Base-by-base conservation (phyloP, 2,113 vertebrate genomes). In the Chlamydotis undulata region DNA sequence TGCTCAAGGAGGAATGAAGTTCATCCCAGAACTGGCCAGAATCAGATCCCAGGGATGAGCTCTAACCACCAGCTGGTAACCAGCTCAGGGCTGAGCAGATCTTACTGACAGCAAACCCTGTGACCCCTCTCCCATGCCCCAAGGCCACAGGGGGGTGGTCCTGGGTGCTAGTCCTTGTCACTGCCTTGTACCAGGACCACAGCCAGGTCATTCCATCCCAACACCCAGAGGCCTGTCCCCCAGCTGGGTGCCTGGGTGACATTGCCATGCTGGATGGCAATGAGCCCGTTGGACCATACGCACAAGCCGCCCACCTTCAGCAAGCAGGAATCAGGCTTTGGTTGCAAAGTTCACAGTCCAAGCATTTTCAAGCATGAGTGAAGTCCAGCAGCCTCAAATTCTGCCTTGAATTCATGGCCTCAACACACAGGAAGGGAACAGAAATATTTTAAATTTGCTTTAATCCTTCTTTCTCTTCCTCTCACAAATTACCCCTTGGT, bases 211-310 rank as follows among this genome's bases (percentile, higher is more conserved):
- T 49, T 64, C 63, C 19, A 19, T 21, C 60, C 77, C 41, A 28
- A 24, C 43, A 28, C 2, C 7, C 28, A 5, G 7, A 33, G 43
- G 19, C 39, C 39, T 23, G 14, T 49, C 23, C 35, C 25, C 25
- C 19, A 69, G 22, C 10, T 14, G 8, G 14, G 10, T 14, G 23
- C 24, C 61, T 28, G 10, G 14, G 35, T 43, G 76, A 65, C 61
- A 67, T 0, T 0, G 50, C 5, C 5, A 49, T 15, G 9, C 52
- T 3, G 7, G 35, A 74, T 25, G 57, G 43, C 45, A 59, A 39
- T 2, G 1, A 73, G 49, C 15, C 41, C 1, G 0, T 2, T 33
- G 19, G 73, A 6, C 25, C 56, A 74, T 49, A 22, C 26, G 29
- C 43, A 71, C 33, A 12, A 6, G 15, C 22, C 28, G 63, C 60